phyloP scores from a whole-genome alignment of 2,888 invertebrate genomes.

The Craniophora ligustri region DNA sequence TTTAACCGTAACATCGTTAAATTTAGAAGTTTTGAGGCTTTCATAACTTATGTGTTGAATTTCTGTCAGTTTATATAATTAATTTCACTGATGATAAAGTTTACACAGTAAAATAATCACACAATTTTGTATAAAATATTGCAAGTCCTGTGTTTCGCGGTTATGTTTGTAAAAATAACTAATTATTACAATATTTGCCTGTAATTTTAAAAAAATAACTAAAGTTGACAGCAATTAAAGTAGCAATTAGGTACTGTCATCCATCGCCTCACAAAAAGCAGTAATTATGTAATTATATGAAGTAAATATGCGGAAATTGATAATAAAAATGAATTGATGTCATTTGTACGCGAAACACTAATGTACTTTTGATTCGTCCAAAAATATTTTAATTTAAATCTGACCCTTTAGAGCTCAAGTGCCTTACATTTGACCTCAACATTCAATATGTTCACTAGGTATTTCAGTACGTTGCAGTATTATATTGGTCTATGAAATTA shows the following conservation, averaged over 20 bases:
- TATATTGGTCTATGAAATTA: slow-evolving; percentile 6
- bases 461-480: not conserved
- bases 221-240: not conserved
- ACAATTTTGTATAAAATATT: too few species aligned
- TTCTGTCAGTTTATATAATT: too few species aligned
- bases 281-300: not conserved
- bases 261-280: not conserved
- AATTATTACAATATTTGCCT: too few species aligned
- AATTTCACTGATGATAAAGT: too few species aligned
- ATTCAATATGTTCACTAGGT: not conserved
- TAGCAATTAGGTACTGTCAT: not conserved
- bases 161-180: too few species aligned
- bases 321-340: not conserved
- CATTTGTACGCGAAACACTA: not conserved
- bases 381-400: slow-evolving; percentile 8
- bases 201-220: too few species aligned
- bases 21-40: too few species aligned
- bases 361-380: slow-evolving; percentile 24
- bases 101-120: too few species aligned
- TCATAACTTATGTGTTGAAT: too few species aligned
- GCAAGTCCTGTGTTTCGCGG: too few species aligned
- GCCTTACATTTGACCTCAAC: slow-evolving; percentile 1
- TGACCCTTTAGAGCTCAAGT: slow-evolving; percentile 8
- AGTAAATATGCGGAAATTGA: not conserved
- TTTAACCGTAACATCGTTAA: too few species aligned